A percentile compares a stretch with the other conserved stretches of the same genome.
phyloP scores from a whole-genome alignment of 2,888 invertebrate genomes.

The Julus scanicus region DNA sequence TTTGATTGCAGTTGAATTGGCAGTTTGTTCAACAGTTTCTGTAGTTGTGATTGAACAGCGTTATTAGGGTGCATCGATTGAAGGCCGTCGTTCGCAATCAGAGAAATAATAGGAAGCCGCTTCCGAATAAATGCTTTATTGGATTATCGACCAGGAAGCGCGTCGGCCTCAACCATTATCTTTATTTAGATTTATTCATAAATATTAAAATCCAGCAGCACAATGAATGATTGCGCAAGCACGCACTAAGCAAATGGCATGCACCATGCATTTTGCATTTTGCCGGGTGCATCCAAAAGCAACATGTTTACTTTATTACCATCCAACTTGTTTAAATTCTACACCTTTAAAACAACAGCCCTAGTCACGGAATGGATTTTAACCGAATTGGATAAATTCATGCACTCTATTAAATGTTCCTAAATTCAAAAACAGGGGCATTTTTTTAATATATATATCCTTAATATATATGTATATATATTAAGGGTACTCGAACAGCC shows the following conservation, averaged over 20 bases:
- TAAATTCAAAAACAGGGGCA: no score
- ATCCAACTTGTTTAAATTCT: no score
- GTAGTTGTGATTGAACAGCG: conserved; percentile 26
- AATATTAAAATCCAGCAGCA: conserved; percentile 4
- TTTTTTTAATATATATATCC: no score
- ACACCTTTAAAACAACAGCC: no score
- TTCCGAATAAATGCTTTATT: conserved; percentile 37
- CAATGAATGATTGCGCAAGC: conserved; percentile 4
- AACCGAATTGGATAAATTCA: no score
- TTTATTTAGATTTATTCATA: conserved; percentile 41
- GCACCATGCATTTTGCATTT: not conserved
- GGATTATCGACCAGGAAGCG: conserved; percentile 34
- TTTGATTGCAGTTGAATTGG: not conserved
- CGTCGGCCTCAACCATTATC: conserved; percentile 28
- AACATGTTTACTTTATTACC: no score
- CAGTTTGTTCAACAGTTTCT: conserved; percentile 1
- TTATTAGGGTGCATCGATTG: conserved; percentile 24
- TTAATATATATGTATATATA: no score
- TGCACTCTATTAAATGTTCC: no score
- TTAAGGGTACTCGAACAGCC: no score
- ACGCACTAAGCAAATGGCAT: not conserved
- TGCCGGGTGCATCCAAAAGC: no score
- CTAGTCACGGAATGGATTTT: no score
- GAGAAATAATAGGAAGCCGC: conserved; percentile 21
- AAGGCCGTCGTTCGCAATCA: conserved; percentile 10